Conservation (phyloP, 1,140 invertebrate genomes). For the Oreohelix idahoensis region DNA sequence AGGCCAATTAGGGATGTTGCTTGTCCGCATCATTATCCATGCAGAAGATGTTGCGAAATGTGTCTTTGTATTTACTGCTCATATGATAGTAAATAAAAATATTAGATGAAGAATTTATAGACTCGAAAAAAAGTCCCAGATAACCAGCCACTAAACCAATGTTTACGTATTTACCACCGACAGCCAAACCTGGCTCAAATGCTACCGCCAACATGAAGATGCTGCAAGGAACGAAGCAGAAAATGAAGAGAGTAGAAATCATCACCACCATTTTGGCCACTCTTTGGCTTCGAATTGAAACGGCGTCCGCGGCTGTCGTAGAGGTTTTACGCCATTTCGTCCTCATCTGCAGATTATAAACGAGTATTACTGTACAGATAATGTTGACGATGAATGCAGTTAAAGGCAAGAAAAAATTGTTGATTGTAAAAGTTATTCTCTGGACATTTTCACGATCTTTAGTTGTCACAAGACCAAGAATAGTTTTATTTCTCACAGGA, state of each 20-base stretch:
- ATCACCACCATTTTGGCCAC: not conserved
- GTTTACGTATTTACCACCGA: not conserved
- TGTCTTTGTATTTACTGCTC: not conserved
- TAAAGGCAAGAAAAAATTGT: not conserved
- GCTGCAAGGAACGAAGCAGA: not conserved
- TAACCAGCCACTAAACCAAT: not conserved
- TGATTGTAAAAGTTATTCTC: not conserved
- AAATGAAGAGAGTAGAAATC: not conserved
- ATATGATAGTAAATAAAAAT: not conserved
- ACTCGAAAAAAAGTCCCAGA: not conserved
- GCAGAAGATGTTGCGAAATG: too few species aligned
- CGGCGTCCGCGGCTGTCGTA: not conserved
- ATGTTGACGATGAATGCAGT: not conserved
- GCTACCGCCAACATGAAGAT: not conserved
- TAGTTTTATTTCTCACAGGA: not conserved
- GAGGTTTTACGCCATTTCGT: not conserved
- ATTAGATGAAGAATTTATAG: not conserved
- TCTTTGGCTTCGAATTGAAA: not conserved
- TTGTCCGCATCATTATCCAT: too few species aligned
- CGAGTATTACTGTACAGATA: conserved; percentile 1
- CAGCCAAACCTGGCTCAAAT: not conserved
- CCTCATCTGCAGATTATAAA: not conserved
- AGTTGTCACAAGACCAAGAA: not conserved
- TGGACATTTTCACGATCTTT: not conserved
- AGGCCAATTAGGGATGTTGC: too few species aligned